Evolutionary conservation across 1,140 invertebrate species (phyloP).

Genomic region (Metopolophium dirhodum): DNA sequence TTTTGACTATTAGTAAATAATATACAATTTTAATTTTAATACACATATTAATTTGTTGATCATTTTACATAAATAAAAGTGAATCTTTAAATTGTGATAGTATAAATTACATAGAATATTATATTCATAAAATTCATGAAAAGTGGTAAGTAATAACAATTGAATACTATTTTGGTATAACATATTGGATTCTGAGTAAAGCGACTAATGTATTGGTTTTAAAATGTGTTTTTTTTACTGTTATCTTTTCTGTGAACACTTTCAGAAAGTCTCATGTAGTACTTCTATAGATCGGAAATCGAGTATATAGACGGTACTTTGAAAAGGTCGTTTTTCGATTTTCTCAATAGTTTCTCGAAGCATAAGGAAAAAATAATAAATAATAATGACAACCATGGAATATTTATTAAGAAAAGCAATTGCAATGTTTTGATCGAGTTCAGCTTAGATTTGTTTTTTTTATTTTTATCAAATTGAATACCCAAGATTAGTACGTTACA

Average conservation of each 20-base stretch:
- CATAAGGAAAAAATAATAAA: neutral
- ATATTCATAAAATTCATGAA: neutral
- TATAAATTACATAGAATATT: neutral
- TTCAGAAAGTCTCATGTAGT: neutral
- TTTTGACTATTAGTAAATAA: too few relatives aligned
- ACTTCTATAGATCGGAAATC: neutral
- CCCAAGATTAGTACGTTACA: neutral
- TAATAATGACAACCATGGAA: neutral
- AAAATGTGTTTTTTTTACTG: conserved; percentile 11
- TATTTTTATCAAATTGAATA: neutral
- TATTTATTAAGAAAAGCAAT: neutral
- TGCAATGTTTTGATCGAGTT: neutral
- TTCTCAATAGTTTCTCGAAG: neutral
- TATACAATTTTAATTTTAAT: too few relatives aligned
- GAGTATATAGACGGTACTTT: neutral
- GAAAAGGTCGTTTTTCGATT: neutral
- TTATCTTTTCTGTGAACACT: neutral
- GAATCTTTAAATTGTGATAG: neutral
- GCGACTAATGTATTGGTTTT: neutral
- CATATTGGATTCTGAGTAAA: neutral
- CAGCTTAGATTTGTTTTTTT: neutral
- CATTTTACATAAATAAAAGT: neutral
- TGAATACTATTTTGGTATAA: neutral
- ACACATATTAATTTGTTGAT: neutral
- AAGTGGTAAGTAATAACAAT: neutral